These are phyloP conservation scores for Drosophila histrio DNA, from an alignment of 2,888 invertebrate genomes.

Conservation along the genomic window DNA sequence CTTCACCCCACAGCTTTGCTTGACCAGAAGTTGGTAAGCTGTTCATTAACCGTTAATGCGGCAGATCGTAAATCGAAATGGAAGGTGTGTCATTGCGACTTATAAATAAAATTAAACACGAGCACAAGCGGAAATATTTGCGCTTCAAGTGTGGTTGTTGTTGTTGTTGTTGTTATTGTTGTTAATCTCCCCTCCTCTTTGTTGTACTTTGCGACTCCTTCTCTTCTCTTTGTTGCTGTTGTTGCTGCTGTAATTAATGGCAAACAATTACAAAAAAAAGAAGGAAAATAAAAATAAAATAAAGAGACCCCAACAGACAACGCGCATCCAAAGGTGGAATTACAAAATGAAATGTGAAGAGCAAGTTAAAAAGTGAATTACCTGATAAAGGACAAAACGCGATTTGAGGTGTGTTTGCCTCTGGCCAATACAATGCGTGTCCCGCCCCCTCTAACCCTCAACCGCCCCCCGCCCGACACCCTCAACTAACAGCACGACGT, in stretches of 20 bases:
- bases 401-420: conserved; percentile 75
- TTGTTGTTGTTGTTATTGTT: conserved; percentile 58
- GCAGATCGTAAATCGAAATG: conserved; percentile 69
- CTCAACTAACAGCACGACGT: conserved; percentile 14
- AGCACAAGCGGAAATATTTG: conserved; percentile 74
- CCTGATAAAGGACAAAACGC: conserved; percentile 79
- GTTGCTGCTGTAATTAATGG: conserved; percentile 79
- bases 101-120: conserved; percentile 80
- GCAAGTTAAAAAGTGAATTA: conserved; percentile 80
- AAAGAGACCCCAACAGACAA: conserved; percentile 28
- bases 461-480: not conserved
- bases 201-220: conserved; percentile 23
- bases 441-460: not conserved
- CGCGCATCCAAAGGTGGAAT: conserved; percentile 51
- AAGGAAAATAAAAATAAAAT: conserved; percentile 34
- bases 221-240: conserved; percentile 52
- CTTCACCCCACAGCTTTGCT: not conserved
- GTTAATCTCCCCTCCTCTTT: conserved; percentile 24
- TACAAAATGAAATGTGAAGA: conserved; percentile 76
- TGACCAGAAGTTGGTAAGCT: conserved; percentile 46
- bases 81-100: conserved; percentile 77
- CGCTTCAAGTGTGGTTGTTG: conserved; percentile 44
- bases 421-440: conserved; percentile 40
- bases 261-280: conserved; percentile 78
- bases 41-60: conserved; percentile 71